These are phyloP conservation scores for Euphydryas editha DNA, from an alignment of 2,888 invertebrate genomes.

Conservation along the genomic window DNA sequence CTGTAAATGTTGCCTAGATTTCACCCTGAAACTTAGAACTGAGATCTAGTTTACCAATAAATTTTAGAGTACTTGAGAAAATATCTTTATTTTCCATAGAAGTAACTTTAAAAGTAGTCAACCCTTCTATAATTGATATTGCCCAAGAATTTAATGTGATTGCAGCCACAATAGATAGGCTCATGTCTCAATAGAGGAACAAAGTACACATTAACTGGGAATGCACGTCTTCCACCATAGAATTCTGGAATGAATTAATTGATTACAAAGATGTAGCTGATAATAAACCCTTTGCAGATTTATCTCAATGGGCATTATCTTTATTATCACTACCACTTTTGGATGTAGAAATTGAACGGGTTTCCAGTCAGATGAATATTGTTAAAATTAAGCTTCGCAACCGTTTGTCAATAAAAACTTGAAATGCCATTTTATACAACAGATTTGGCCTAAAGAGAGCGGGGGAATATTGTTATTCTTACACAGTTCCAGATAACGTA, in stretches of 20 bases:
- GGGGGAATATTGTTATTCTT: constrained; percentile 11
- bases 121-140: constrained; percentile 17
- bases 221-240: constrained; percentile 22
- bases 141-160: constrained; percentile 20
- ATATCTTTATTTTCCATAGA: background rate
- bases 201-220: constrained; percentile 29
- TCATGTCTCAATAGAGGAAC: constrained; percentile 33
- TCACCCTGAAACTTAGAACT: constrained; percentile 15
- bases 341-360: constrained; percentile 17
- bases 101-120: constrained; percentile 21
- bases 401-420: constrained; percentile 9
- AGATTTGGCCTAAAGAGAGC: constrained; percentile 18
- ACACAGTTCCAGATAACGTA: constrained; percentile 9
- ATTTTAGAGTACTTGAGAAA: background rate
- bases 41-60: background rate
- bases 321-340: constrained; percentile 26
- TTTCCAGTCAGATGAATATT: constrained; percentile 16
- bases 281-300: constrained; percentile 36
- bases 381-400: constrained; percentile 19
- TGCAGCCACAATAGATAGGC: constrained; percentile 32
- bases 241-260: constrained; percentile 33
- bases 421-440: constrained; percentile 10
- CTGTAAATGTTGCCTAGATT: no score
- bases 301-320: constrained; percentile 22
- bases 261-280: constrained; percentile 38